phyloP scores from a whole-genome alignment of 2,797 vertebrate species.

The Lagodon rhomboides region DNA sequence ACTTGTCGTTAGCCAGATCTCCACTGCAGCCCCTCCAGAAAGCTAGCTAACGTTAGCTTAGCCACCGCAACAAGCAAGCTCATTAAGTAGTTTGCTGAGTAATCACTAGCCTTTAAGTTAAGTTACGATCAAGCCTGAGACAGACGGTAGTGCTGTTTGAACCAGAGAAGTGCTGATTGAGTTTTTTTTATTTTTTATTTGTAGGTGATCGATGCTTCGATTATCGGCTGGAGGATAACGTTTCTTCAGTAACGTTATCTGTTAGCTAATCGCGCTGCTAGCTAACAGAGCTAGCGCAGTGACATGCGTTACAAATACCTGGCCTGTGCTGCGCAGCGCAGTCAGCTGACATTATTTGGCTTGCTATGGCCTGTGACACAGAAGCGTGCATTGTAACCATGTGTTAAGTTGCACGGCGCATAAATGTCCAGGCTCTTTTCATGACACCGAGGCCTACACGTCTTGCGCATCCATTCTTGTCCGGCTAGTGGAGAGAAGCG shows the following conservation, averaged over 20 bases:
- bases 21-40: conserved; percentile 25
- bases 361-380: conserved; percentile 64
- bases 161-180: fast-evolving
- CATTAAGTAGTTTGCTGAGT: conserved; percentile 84
- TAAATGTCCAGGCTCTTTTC: conserved; percentile 35
- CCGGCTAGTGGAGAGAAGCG: conserved; percentile 1
- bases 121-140: conserved; percentile 28
- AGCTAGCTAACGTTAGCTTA: conserved; percentile 63
- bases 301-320: conserved; percentile 78
- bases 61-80: conserved; percentile 61
- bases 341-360: conserved; percentile 80
- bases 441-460: conserved; percentile 15
- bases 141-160: fast-evolving
- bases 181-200: neutral
- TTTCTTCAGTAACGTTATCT: conserved; percentile 52
- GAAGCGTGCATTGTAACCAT: conserved; percentile 64
- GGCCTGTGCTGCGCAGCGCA: conserved; percentile 76
- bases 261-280: conserved; percentile 66
- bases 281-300: conserved; percentile 67
- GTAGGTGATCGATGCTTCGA: neutral
- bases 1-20: conserved; percentile 7
- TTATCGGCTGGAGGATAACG: conserved; percentile 14
- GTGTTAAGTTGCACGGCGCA: conserved; percentile 63
- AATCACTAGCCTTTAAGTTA: conserved; percentile 75
- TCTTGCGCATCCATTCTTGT: neutral